Conservation (phyloP, 37 sponge, comb jelly and placozoan genomes). For the Amphimedon queenslandica region DNA sequence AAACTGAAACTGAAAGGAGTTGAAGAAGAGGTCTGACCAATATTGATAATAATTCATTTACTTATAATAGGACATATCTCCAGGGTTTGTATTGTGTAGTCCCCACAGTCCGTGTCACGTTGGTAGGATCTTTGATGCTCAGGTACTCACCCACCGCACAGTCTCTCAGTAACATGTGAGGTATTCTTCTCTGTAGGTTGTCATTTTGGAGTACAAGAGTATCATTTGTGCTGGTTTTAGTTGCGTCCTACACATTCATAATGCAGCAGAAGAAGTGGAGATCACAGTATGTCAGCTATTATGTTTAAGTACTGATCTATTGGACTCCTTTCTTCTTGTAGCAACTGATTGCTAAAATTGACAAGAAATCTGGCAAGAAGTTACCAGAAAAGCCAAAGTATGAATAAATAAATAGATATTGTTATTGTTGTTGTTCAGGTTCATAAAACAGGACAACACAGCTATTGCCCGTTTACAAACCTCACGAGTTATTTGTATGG, state of each 20-base stretch:
- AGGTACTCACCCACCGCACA: no score
- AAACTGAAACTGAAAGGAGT: constrained; percentile 91
- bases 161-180: not conserved
- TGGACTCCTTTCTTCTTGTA: constrained; percentile 20
- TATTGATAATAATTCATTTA: not conserved
- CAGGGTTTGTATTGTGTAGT: constrained; percentile 84
- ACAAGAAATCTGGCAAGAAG: constrained; percentile 92
- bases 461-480: constrained; percentile 79
- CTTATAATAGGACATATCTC: constrained; percentile 49
- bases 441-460: constrained; percentile 91
- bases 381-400: constrained; percentile 69
- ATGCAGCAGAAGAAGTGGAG: constrained; percentile 90
- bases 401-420: not conserved
- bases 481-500: constrained; percentile 89
- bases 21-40: constrained; percentile 95
- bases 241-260: constrained; percentile 92
- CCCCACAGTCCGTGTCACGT: constrained; percentile 60
- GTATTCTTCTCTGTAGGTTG: constrained; percentile 43
- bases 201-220: constrained; percentile 84
- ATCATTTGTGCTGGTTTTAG: constrained; percentile 96
- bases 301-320: not conserved
- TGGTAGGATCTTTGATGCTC: constrained; percentile 58
- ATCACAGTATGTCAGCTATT: constrained; percentile 54
- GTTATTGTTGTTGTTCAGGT: constrained; percentile 34
- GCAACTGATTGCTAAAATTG: constrained; percentile 79